phyloP scores from a whole-genome alignment of 2,113 vertebrate genomes.

The Pantherophis guttatus region DNA sequence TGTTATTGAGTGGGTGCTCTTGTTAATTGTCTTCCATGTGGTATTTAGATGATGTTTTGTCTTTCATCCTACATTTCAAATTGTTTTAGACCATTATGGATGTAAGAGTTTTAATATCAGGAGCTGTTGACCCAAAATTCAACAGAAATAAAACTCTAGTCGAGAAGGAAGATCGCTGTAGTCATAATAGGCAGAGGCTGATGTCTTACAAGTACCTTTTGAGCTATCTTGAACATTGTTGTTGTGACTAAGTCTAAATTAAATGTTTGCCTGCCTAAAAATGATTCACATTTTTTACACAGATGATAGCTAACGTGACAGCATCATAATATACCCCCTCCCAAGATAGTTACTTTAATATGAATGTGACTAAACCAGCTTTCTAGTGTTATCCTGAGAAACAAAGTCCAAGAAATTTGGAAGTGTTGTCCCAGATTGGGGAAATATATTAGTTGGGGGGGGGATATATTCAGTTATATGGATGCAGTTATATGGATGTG shows the following conservation, averaged over 20 bases:
- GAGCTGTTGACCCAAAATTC: neutral
- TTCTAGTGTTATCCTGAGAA: neutral
- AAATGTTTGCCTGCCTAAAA: neutral
- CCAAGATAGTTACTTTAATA: neutral
- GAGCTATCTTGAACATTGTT: neutral
- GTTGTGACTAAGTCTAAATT: neutral
- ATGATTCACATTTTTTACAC: neutral
- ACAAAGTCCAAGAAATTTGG: neutral
- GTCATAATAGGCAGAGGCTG: neutral
- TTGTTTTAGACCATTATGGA: too few species aligned
- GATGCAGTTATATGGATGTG: neutral
- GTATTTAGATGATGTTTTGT: neutral
- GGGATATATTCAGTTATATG: neutral
- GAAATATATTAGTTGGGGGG: neutral
- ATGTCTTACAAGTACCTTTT: neutral
- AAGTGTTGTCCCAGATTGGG: neutral
- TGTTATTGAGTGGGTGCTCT: neutral
- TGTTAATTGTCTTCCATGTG: neutral
- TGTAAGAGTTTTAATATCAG: neutral
- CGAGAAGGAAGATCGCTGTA: neutral
- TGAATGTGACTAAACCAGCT: neutral
- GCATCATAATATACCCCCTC: neutral
- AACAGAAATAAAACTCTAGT: neutral
- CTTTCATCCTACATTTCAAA: too few species aligned
- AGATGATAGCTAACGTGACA: neutral